These are phyloP conservation scores for Drosophila mauritiana DNA, from an alignment of 1,140 invertebrate genomes.

Conservation along the genomic window DNA sequence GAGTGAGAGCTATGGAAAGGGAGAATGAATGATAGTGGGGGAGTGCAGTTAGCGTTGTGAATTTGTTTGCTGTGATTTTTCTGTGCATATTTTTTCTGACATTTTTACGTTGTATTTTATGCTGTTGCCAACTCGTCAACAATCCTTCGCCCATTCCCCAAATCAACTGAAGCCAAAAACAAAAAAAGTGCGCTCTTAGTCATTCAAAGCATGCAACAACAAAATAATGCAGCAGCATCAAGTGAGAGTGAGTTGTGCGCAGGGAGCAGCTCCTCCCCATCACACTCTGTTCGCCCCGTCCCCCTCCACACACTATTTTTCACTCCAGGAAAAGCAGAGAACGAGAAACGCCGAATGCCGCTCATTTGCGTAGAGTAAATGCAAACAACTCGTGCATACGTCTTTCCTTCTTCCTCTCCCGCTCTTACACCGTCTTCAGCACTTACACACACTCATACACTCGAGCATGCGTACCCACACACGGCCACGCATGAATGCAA, in stretches of 20 bases:
- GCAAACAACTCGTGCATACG: constrained; percentile 69
- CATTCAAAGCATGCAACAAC: constrained; percentile 62
- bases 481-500: constrained; percentile 71
- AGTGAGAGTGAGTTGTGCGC: constrained; percentile 76
- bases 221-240: constrained; percentile 67
- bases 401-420: constrained; percentile 21
- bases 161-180: constrained; percentile 18
- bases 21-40: constrained; percentile 15
- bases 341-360: constrained; percentile 62
- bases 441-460: constrained; percentile 26
- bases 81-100: constrained; percentile 24
- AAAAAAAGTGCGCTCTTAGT: constrained; percentile 52
- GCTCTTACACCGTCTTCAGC: constrained; percentile 6
- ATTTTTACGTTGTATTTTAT: constrained; percentile 57
- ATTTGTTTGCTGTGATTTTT: constrained; percentile 74
- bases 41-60: constrained; percentile 67
- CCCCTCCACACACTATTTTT: constrained; percentile 1
- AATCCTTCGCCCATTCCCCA: constrained; percentile 49
- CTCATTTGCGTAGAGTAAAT: constrained; percentile 82
- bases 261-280: constrained; percentile 8
- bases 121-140: constrained; percentile 73
- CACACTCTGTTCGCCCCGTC: background rate
- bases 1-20: constrained; percentile 8
- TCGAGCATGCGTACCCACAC: constrained; percentile 40
- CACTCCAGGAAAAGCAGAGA: constrained; percentile 48